Evolutionary conservation across 1,140 invertebrate species (phyloP).

Genomic region (Sinella curviseta): DNA sequence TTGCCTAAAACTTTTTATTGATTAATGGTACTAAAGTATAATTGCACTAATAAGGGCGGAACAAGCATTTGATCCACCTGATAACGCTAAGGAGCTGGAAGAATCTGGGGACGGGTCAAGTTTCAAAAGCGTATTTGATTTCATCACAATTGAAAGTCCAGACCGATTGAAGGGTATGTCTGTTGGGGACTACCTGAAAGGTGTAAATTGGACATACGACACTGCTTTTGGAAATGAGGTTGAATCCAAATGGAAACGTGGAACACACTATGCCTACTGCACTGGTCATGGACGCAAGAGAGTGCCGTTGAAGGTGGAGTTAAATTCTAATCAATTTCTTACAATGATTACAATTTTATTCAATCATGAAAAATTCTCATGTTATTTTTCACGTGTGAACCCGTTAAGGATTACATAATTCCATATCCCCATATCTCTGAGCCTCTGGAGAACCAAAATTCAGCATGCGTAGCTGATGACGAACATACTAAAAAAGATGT

Average conservation of each 20-base stretch:
- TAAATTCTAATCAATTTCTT: conserved; percentile 38
- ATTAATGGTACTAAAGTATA: too few species aligned
- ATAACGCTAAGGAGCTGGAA: conserved; percentile 40
- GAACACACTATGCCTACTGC: conserved; percentile 35
- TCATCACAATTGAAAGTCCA: conserved; percentile 14
- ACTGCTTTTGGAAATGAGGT: conserved; percentile 18
- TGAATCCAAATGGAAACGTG: conserved; percentile 19
- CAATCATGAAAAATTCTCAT: conserved; percentile 52
- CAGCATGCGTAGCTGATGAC: conserved; percentile 44
- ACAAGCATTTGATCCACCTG: conserved; percentile 30
- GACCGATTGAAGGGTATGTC: not conserved
- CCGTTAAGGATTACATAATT: conserved; percentile 53
- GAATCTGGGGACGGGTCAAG: not conserved
- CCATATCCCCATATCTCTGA: conserved; percentile 51
- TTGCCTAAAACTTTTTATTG: not conserved
- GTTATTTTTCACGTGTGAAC: too few species aligned
- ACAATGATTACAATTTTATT: conserved; percentile 42
- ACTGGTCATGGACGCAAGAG: conserved; percentile 33
- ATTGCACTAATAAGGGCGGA: too few species aligned
- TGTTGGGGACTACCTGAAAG: conserved; percentile 23
- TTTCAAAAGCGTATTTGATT: conserved; percentile 35
- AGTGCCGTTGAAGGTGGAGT: conserved; percentile 28
- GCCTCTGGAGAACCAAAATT: conserved; percentile 48
- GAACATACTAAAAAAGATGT: not conserved
- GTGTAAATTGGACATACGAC: conserved; percentile 25